These are phyloP conservation scores for Drosophila santomea DNA, from an alignment of 1,140 invertebrate genomes.

Conservation along the genomic window DNA sequence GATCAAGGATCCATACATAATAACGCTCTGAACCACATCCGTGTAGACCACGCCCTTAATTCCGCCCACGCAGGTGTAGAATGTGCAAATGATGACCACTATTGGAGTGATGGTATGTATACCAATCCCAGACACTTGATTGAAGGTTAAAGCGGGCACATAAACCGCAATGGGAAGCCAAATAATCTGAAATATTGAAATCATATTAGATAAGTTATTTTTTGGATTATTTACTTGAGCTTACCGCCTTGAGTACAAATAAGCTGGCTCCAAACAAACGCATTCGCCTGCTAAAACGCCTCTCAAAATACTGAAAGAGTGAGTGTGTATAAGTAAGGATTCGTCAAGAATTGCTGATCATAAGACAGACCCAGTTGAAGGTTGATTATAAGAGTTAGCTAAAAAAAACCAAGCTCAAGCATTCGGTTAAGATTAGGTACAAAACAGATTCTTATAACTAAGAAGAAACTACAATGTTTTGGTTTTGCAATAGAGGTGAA, in stretches of 20 bases:
- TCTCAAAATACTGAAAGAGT: conserved; percentile 91
- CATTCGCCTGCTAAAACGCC: conserved; percentile 90
- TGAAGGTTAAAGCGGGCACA: conserved; percentile 92
- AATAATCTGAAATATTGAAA: conserved; percentile 85
- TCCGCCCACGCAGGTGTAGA: conserved; percentile 96
- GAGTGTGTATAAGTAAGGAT: conserved; percentile 63
- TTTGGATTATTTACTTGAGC: conserved; percentile 53
- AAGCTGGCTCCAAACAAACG: conserved; percentile 90
- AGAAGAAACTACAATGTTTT: conserved; percentile 19
- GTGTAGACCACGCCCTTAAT: conserved; percentile 97
- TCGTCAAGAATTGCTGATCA: conserved; percentile 4
- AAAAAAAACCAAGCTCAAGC: conserved; percentile 12
- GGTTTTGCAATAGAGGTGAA: background rate
- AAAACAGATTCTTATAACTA: conserved; percentile 13
- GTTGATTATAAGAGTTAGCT: conserved; percentile 10
- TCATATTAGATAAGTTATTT: background rate
- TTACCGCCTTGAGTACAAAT: conserved; percentile 90
- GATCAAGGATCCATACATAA: conserved; percentile 94
- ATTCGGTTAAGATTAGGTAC: conserved; percentile 5
- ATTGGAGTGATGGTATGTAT: conserved; percentile 92
- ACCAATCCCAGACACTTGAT: conserved; percentile 93
- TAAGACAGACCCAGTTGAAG: conserved; percentile 17
- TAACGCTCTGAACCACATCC: conserved; percentile 93
- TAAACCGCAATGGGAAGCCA: conserved; percentile 91
- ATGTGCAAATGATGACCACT: conserved; percentile 94